Conservation (phyloP, 2,888 invertebrate genomes). For the Agrochola lychnidis region DNA sequence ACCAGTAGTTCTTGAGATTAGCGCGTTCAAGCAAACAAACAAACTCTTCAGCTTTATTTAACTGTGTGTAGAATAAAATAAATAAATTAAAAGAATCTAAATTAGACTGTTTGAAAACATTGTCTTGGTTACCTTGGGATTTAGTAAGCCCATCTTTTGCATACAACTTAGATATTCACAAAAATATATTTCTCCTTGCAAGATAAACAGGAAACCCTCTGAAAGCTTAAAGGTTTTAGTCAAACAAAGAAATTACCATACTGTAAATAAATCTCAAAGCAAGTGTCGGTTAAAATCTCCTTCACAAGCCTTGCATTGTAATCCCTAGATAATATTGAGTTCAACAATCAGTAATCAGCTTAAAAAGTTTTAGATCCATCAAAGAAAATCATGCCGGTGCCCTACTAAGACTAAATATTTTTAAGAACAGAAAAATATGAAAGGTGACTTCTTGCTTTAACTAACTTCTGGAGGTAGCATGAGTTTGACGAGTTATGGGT, state of each 20-base stretch:
- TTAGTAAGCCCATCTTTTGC: background rate
- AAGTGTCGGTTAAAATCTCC: background rate
- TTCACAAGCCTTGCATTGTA: slow-evolving; percentile 7
- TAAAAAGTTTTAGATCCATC: slow-evolving; percentile 13
- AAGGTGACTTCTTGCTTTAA: background rate
- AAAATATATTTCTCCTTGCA: background rate
- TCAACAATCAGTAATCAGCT: slow-evolving; percentile 19
- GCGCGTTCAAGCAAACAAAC: too few relatives aligned
- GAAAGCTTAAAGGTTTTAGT: slow-evolving; percentile 27
- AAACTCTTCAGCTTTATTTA: too few relatives aligned
- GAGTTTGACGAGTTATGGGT: background rate
- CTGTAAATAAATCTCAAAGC: slow-evolving; percentile 19
- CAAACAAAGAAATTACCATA: slow-evolving; percentile 44
- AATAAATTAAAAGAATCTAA: background rate
- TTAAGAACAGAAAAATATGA: background rate
- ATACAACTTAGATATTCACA: background rate
- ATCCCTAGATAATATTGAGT: slow-evolving; percentile 18
- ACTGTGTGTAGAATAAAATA: background rate
- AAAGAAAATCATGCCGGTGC: background rate
- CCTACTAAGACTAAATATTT: background rate
- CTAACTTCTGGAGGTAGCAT: too few relatives aligned
- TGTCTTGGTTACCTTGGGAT: background rate
- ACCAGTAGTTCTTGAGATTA: too few relatives aligned
- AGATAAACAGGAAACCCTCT: slow-evolving; percentile 7
- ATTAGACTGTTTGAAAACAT: background rate